Percentiles rank a stretch among this genome's conserved stretches.
These are phyloP conservation scores for Adelognathus sp. DNA, from an alignment of 2,888 invertebrate species.

Conservation along the genomic window DNA sequence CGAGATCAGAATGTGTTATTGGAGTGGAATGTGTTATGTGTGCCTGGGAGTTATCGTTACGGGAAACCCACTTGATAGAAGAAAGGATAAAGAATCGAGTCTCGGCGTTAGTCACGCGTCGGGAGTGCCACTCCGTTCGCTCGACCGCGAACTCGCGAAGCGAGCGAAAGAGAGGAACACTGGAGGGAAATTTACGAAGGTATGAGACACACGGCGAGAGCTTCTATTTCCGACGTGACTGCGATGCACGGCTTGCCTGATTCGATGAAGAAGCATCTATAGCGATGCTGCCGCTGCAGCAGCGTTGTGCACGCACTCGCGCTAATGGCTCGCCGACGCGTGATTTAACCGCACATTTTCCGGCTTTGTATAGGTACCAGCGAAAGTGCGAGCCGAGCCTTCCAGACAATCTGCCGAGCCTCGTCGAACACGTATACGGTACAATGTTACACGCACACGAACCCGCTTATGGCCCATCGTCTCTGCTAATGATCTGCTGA, in stretches of 20 bases:
- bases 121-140: slow-evolving; percentile 45
- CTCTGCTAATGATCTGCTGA: slow-evolving; percentile 61
- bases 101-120: slow-evolving; percentile 44
- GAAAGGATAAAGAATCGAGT: slow-evolving; percentile 10
- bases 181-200: neutral
- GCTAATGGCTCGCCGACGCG: slow-evolving; percentile 60
- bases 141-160: slow-evolving; percentile 34
- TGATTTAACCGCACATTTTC: slow-evolving; percentile 63
- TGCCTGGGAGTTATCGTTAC: no score
- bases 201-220: slow-evolving; percentile 18
- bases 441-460: neutral
- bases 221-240: slow-evolving; percentile 52
- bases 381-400: slow-evolving; percentile 32
- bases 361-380: slow-evolving; percentile 19
- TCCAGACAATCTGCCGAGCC: slow-evolving; percentile 22
- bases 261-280: slow-evolving; percentile 41
- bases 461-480: slow-evolving; percentile 22
- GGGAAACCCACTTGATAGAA: slow-evolving; percentile 21
- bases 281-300: neutral
- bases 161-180: slow-evolving; percentile 10
- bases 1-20: no score
- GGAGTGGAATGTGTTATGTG: no score
- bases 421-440: slow-evolving; percentile 11
- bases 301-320: slow-evolving; percentile 31
- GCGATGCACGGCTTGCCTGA: slow-evolving; percentile 25